Evolutionary conservation across 2,113 vertebrate genomes (phyloP).

Genomic region (Chloebia gouldiae): DNA sequence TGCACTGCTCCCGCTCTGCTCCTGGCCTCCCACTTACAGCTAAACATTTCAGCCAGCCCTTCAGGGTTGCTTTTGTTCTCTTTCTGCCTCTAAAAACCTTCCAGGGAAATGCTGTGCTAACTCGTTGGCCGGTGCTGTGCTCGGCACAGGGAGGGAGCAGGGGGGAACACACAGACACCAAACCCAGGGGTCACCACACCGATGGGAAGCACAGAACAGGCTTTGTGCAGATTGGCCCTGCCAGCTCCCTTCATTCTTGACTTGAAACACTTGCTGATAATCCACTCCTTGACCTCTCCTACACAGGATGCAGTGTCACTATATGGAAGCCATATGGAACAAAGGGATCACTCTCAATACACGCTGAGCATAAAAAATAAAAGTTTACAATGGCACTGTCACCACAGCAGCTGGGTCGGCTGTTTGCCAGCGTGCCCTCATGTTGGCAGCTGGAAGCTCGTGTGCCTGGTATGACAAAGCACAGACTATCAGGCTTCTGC

Average conservation of each 20-base stretch:
- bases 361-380: neutral
- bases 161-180: neutral
- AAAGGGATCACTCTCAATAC: constrained; percentile 32
- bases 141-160: neutral
- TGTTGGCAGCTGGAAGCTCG: constrained; percentile 7
- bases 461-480: neutral
- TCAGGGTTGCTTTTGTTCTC: constrained; percentile 16
- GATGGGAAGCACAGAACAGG: constrained; percentile 52
- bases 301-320: constrained; percentile 47
- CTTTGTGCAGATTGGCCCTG: constrained; percentile 33
- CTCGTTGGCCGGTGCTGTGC: neutral
- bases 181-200: neutral
- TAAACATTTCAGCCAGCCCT: neutral
- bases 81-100: neutral
- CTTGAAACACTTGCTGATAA: constrained; percentile 63
- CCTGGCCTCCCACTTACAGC: neutral
- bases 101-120: neutral
- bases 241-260: constrained; percentile 46
- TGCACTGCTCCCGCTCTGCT: neutral
- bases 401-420: constrained; percentile 29
- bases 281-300: constrained; percentile 57
- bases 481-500: neutral
- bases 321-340: constrained; percentile 62
- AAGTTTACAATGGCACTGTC: constrained; percentile 25
- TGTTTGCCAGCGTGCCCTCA: constrained; percentile 19